Percentiles rank a stretch among this genome's conserved stretches.
Evolutionary conservation across 1,140 invertebrate species (phyloP).

Genomic region (Homarus americanus): DNA sequence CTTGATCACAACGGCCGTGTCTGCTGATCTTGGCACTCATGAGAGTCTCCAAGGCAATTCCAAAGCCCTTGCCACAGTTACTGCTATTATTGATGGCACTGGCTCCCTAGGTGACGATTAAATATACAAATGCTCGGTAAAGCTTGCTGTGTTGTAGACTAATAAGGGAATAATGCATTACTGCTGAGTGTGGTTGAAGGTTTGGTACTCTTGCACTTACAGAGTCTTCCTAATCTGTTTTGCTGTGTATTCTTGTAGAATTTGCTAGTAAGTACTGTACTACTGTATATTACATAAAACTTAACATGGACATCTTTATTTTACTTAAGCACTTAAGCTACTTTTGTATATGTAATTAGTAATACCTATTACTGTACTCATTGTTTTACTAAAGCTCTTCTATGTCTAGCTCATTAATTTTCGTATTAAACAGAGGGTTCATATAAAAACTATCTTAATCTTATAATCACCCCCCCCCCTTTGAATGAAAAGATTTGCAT

Average conservation of each 20-base stretch:
- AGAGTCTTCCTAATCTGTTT: background rate
- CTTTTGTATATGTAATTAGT: no score
- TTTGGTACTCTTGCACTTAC: background rate
- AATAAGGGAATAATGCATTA: background rate
- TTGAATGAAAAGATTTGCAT: no score
- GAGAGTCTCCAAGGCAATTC: conserved; percentile 89
- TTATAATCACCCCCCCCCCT: no score
- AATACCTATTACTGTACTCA: no score
- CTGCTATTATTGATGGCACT: conserved; percentile 97
- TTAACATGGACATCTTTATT: no score
- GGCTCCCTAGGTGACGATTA: conserved; percentile 74
- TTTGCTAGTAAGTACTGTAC: background rate
- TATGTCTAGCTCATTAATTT: no score
- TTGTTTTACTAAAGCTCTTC: no score
- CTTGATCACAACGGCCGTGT: conserved; percentile 96
- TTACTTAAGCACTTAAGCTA: no score
- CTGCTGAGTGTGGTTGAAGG: background rate
- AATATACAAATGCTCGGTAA: background rate
- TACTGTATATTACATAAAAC: no score
- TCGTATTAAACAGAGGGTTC: no score
- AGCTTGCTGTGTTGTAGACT: background rate
- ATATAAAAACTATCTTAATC: no score
- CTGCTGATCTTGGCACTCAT: conserved; percentile 95
- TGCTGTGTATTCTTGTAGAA: background rate
- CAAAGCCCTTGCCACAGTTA: conserved; percentile 95